A percentile compares a stretch with the other conserved stretches of the same genome.
Evolutionary conservation across 2,797 vertebrate genomes (phyloP).

Genomic region (Sorex maritimensis): DNA sequence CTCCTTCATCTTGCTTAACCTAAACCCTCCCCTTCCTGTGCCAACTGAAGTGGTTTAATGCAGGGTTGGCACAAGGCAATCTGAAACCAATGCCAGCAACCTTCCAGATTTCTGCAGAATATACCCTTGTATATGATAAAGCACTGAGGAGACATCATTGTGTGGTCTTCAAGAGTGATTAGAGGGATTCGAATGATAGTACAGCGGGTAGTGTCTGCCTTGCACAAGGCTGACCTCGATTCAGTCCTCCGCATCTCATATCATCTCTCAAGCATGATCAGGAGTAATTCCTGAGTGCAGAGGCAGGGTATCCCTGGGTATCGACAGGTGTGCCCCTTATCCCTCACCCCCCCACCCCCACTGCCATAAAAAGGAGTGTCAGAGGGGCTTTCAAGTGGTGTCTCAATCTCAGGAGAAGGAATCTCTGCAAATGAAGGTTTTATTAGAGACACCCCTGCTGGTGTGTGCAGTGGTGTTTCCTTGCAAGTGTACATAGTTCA

Average conservation of each 20-base stretch:
- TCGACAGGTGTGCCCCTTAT: too few species aligned
- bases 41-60: too few species aligned
- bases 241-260: neutral
- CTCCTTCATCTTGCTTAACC: neutral
- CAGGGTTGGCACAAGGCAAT: neutral
- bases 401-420: neutral
- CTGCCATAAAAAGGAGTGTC: neutral
- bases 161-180: neutral
- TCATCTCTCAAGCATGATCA: too few species aligned
- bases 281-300: too few species aligned
- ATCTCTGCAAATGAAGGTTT: neutral
- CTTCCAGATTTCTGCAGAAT: neutral
- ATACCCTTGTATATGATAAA: neutral
- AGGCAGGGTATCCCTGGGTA: too few species aligned
- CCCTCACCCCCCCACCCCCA: neutral
- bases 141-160: fast-evolving
- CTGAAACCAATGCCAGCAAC: neutral
- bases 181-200: neutral
- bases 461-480: neutral
- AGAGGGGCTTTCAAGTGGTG: neutral
- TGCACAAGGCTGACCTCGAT: neutral
- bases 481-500: neutral
- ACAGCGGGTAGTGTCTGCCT: neutral
- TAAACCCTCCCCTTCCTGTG: too few species aligned
- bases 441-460: too few species aligned